A percentile compares a stretch with the other conserved stretches of the same genome.
Evolutionary conservation across 2,113 vertebrate species (phyloP).

Genomic region (Macquaria ambigua): DNA sequence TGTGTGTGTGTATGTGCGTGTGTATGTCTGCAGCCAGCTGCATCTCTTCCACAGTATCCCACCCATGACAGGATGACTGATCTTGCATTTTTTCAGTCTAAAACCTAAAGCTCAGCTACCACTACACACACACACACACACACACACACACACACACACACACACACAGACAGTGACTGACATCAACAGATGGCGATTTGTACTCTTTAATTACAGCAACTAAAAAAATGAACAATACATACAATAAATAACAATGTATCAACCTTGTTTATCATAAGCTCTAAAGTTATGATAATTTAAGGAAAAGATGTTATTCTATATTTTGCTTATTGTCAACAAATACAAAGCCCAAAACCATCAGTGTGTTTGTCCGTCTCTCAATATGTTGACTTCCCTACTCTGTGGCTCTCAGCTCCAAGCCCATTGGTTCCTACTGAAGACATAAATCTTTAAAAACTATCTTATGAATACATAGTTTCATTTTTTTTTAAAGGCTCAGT

Average conservation of each 20-base stretch:
- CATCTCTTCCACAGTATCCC: slow-evolving; percentile 1
- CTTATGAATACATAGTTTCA: not conserved
- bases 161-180: not conserved
- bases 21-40: slow-evolving; percentile 23
- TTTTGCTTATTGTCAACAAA: not conserved
- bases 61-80: slow-evolving; percentile 20
- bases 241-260: not conserved
- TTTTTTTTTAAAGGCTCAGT: not conserved
- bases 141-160: slow-evolving; percentile 1
- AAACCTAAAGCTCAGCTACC: not conserved
- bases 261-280: not conserved
- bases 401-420: not conserved
- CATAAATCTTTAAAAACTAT: not conserved
- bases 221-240: too few species aligned
- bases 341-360: not conserved
- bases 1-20: slow-evolving; percentile 7
- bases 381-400: not conserved
- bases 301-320: not conserved
- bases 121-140: not conserved
- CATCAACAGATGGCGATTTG: slow-evolving; percentile 8
- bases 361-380: not conserved
- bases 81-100: slow-evolving; percentile 1
- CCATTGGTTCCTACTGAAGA: not conserved
- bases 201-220: slow-evolving; percentile 9
- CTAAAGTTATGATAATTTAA: not conserved